Base-by-base conservation (phyloP, 2,113 vertebrate species). In the Plectropomus leopardus region DNA sequence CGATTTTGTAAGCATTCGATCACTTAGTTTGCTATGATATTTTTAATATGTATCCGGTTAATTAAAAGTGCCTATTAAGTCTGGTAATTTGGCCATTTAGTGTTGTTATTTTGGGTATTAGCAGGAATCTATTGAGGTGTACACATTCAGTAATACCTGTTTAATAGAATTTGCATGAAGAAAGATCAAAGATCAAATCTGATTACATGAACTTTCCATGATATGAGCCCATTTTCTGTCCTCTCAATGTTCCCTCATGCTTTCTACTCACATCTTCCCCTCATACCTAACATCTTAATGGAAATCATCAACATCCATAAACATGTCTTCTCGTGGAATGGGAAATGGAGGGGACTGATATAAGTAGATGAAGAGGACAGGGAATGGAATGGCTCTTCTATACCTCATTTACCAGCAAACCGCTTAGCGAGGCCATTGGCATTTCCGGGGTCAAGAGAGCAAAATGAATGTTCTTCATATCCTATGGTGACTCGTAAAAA, bases 371-470 rank as follows among this genome's bases (percentile, higher is more conserved):
- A 89, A 85, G 78, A 83, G 55, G 82, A 88, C 67, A 85, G 61
- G 74, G 85, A 86, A 87, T 89, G 76, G 80, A 91, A 86, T 66
- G 59, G 42, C 65, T 88, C 92, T 91, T 92, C 87, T 92, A 91
- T 95, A 94, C 89, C 92, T 94, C 94, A 95, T 95, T 95, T 94
- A 95, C 83, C 92, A 92, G 90, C 89, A 92, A 88, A 95, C 75
- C 84, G 87, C 90, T 95, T 95, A 95, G 90, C n/a, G 84, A 80
- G 80, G 85, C 86, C 87, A 77, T 84, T 91, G 93, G 92, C 86
- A 95, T 95, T 95, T 95, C 94, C 94, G 83, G 93, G 93, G 92
- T 92, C 91, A 94, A 88, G 86, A 63, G 92, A 91, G 74, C 88
- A 80, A 89, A 88, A 89, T 86, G 50, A 92, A 91, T 92, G 90